Base-by-base conservation (phyloP, 2,888 invertebrate species). In the Hylaea fasciaria region DNA sequence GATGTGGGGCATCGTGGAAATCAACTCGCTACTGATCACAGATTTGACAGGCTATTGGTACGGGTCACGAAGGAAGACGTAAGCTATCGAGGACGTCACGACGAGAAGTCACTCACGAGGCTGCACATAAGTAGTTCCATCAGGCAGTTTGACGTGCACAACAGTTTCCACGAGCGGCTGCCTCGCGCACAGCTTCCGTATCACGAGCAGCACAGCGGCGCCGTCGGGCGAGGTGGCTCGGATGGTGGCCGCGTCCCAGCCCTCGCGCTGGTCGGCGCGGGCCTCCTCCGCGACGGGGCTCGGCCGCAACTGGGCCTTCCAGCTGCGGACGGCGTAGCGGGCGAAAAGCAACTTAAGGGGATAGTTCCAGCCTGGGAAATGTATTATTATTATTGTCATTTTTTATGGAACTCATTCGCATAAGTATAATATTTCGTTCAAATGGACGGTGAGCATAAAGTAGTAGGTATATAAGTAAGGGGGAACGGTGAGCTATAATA, bases 221-320 rank as follows among this genome's bases (percentile, higher is more conserved):
- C 94, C 95, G 13, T 94, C 91, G 8, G 93, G 86, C 48, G 94
- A 93, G 0, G 89, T 80, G 0, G 94, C 94, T 45, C 93, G 93
- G 52, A 95, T 83, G 9, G 85, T 78, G 13, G 91, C 71, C 48
- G 75, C 73, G 66, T 93, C 92, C 79, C 81, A 85, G 3, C 88
- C 90, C 8, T 83, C 80, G 11, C 65, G 60, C 54, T 78, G 78
- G n/a, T 71, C 69, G 0, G 71, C 50, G 0, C 68, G 74, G 5
- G 89, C 83, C 2, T 81, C 79, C 0, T 80, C 56, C 41, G 69
- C 58, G 1, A 64, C 48, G 54, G 77, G 51, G 52, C 73, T 59
- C 1, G 46, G 46, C 13, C 46, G 63, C 35, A 82, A 53, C 43
- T 73, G 71, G 0, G 79, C 71, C 68, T 91, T 91, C 88, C 90